Evolutionary conservation across 2,113 vertebrate species (phyloP).

Genomic region (Sphaerodactylus townsendi): DNA sequence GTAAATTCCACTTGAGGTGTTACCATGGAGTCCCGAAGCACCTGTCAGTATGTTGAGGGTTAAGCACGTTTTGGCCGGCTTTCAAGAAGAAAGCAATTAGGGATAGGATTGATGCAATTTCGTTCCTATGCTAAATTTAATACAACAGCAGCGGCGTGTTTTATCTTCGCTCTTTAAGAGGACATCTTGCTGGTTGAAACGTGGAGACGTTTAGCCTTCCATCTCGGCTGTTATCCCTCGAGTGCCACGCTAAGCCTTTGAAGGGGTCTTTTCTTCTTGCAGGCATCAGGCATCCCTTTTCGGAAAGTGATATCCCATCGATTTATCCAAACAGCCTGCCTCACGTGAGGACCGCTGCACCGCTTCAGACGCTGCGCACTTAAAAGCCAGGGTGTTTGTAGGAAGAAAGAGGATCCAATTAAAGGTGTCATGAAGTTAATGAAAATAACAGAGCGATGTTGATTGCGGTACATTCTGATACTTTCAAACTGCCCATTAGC

Average conservation of each 20-base stretch:
- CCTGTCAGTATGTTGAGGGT: slow-evolving; percentile 32
- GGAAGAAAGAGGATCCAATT: slow-evolving; percentile 39
- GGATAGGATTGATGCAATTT: slow-evolving; percentile 40
- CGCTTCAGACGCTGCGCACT: background rate
- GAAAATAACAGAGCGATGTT: slow-evolving; percentile 5
- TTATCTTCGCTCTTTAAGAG: slow-evolving; percentile 7
- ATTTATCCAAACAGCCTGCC: slow-evolving; percentile 14
- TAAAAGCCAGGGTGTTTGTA: slow-evolving; percentile 1
- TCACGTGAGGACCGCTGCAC: background rate
- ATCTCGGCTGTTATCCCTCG: background rate
- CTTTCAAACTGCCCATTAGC: background rate
- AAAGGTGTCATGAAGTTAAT: slow-evolving; percentile 9
- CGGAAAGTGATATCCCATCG: background rate
- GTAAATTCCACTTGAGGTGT: slow-evolving; percentile 32
- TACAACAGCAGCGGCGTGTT: slow-evolving; percentile 8
- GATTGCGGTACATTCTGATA: slow-evolving; percentile 13
- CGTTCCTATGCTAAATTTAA: slow-evolving; percentile 16
- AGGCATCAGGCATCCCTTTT: background rate
- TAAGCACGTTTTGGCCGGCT: slow-evolving; percentile 23
- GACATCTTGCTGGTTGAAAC: slow-evolving; percentile 1
- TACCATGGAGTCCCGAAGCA: slow-evolving; percentile 51
- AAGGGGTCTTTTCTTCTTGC: background rate
- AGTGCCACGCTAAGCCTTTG: slow-evolving; percentile 19
- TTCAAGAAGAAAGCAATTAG: slow-evolving; percentile 59
- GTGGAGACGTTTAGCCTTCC: slow-evolving; percentile 7